A percentile compares a stretch with the other conserved stretches of the same genome.
Evolutionary conservation across 2,113 vertebrate species (phyloP).

Genomic region (Amia ocellicauda): DNA sequence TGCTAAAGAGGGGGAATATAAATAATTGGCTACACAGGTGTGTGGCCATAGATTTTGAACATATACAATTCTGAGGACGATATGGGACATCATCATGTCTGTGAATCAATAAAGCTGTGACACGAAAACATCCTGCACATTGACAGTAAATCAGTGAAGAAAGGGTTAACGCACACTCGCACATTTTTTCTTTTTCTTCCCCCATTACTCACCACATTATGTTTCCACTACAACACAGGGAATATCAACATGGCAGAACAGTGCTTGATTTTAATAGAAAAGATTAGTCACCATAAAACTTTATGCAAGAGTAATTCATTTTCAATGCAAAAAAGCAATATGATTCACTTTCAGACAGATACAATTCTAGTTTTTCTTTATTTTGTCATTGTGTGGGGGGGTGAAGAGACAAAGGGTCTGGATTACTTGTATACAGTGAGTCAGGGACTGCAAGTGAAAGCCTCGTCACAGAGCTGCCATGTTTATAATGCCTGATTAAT

Average conservation of each 20-base stretch:
- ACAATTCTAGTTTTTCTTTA: not conserved
- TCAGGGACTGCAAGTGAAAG: slow-evolving; percentile 21
- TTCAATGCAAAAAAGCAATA: slow-evolving; percentile 1
- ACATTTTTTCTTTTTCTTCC: too few relatives aligned
- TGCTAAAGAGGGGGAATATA: too few relatives aligned
- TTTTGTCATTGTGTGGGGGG: not conserved
- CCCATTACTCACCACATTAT: too few relatives aligned
- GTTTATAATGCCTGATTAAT: slow-evolving; percentile 34
- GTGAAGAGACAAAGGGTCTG: not conserved
- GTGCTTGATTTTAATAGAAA: not conserved
- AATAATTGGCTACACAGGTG: too few relatives aligned
- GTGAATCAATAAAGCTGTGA: too few relatives aligned
- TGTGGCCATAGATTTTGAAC: too few relatives aligned
- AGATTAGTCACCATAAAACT: not conserved
- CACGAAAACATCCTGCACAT: too few relatives aligned
- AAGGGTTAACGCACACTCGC: not conserved
- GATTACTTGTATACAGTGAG: slow-evolving; percentile 22
- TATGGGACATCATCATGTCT: too few relatives aligned
- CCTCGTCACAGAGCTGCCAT: not conserved
- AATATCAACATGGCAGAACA: slow-evolving; percentile 6
- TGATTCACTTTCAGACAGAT: not conserved
- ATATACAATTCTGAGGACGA: too few relatives aligned
- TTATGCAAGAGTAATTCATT: not conserved
- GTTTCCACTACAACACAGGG: not conserved
- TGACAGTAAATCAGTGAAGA: too few relatives aligned